Evolutionary conservation across 2,797 vertebrate genomes (phyloP).

Genomic region (Falco naumanni): DNA sequence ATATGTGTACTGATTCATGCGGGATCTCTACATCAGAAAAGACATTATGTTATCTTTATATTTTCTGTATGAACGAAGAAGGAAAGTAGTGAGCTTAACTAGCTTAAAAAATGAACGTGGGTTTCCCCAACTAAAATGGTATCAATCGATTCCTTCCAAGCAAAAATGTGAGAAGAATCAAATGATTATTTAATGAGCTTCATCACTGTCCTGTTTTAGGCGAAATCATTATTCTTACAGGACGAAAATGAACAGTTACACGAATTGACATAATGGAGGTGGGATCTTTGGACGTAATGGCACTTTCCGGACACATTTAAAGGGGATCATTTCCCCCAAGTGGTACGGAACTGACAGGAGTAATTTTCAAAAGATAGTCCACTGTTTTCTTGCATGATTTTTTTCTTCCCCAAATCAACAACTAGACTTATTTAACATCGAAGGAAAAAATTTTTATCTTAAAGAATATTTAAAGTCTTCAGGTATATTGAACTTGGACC

Average conservation of each 20-base stretch:
- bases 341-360: neutral
- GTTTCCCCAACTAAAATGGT: neutral
- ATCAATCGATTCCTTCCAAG: neutral
- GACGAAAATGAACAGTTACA: neutral
- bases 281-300: neutral
- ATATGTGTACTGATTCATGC: neutral
- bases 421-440: neutral
- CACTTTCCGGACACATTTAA: neutral
- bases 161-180: constrained; percentile 2
- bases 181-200: neutral
- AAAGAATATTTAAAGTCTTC: neutral
- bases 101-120: neutral
- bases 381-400: neutral
- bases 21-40: neutral
- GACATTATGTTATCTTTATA: neutral
- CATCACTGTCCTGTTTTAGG: neutral
- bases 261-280: neutral
- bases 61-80: neutral
- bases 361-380: neutral
- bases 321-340: neutral
- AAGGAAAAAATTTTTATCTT: neutral
- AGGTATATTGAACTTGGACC: neutral
- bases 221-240: neutral
- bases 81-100: neutral
- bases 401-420: neutral